Percentiles rank a stretch among this genome's conserved stretches.
phyloP scores from a whole-genome alignment of 2,113 vertebrate species.

The Bucco capensis region DNA sequence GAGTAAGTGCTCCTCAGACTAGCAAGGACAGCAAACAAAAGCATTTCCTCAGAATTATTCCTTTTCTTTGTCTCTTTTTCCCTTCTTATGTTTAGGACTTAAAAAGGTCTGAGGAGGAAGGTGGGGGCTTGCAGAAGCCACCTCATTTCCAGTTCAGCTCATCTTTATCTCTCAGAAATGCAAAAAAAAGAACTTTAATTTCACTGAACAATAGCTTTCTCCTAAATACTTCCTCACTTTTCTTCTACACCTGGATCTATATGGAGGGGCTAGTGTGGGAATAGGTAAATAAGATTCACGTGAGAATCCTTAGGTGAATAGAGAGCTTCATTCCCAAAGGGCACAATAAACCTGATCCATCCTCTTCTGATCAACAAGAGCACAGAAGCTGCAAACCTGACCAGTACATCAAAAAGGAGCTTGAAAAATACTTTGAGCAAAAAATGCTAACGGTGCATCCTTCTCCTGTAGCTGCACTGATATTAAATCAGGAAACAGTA shows the following conservation, averaged over 20 bases:
- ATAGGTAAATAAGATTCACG: not conserved
- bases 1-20: not conserved
- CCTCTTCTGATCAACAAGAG: constrained; percentile 62
- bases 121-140: not conserved
- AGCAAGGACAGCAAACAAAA: not conserved
- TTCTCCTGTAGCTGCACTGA: constrained; percentile 66
- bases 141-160: not conserved
- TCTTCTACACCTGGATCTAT: not conserved
- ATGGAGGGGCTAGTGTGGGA: accelerated
- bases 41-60: not conserved
- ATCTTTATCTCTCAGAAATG: not conserved
- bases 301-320: constrained; percentile 4
- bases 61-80: not conserved
- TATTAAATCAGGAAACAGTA: constrained; percentile 83
- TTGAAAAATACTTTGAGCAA: constrained; percentile 79
- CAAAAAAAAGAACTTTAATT: not conserved
- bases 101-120: not conserved
- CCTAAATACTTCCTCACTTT: not conserved
- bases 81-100: not conserved
- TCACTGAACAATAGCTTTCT: not conserved
- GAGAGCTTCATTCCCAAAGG: not conserved
- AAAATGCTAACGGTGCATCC: constrained; percentile 83
- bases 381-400: constrained; percentile 72
- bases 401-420: constrained; percentile 78
- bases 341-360: constrained; percentile 44